Evolutionary conservation across 2,113 vertebrate species (phyloP).

Genomic region (Salminus brasiliensis): DNA sequence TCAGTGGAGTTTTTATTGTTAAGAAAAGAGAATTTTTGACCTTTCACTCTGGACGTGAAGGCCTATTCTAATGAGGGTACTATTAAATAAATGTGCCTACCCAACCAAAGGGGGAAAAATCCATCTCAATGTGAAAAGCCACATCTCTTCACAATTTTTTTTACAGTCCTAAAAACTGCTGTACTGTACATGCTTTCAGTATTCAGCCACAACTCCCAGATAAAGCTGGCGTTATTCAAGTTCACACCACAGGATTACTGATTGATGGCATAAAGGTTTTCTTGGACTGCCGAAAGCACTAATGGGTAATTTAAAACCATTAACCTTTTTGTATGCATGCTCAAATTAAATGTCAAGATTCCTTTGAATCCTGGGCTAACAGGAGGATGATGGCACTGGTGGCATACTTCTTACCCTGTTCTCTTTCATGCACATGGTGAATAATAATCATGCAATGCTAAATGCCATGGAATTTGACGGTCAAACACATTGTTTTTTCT

Average conservation of each 20-base stretch:
- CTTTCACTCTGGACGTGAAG: neutral
- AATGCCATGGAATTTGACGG: neutral
- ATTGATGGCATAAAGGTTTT: conserved; percentile 15
- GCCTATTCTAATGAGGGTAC: conserved; percentile 1
- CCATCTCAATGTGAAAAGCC: neutral
- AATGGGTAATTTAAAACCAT: conserved; percentile 43
- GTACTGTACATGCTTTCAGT: neutral
- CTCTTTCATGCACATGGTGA: neutral
- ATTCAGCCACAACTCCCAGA: neutral
- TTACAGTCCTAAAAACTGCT: neutral
- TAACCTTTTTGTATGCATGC: conserved; percentile 41
- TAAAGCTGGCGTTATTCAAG: conserved; percentile 25
- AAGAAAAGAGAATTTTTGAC: neutral
- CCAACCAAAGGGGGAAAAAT: neutral
- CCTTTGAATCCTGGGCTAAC: conserved; percentile 27
- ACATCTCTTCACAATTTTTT: neutral
- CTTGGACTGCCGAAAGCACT: conserved; percentile 5
- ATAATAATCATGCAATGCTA: neutral
- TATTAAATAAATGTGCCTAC: neutral
- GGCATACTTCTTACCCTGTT: neutral
- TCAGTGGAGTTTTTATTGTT: conserved; percentile 11
- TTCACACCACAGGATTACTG: conserved; percentile 11
- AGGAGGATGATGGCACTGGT: neutral
- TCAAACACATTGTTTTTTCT: neutral
- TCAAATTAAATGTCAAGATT: conserved; percentile 51